A percentile compares a stretch with the other conserved stretches of the same genome.
phyloP scores from a whole-genome alignment of 2,113 vertebrate species.

The Poicephalus gulielmi region DNA sequence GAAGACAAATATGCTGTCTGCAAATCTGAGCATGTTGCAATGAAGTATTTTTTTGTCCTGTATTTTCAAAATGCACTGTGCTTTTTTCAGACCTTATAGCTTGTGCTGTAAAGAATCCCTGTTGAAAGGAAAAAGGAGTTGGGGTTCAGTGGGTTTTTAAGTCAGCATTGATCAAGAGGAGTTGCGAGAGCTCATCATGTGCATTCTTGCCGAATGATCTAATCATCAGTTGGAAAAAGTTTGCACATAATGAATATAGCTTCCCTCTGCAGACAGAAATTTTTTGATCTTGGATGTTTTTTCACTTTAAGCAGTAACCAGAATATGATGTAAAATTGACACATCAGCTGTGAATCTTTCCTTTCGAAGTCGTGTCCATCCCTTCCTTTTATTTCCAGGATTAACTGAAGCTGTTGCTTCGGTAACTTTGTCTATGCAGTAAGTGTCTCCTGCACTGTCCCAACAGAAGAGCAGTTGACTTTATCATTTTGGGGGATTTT shows the following conservation, averaged over 20 bases:
- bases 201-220: background rate
- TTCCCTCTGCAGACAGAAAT: background rate
- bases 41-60: background rate
- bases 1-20: background rate
- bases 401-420: slow-evolving; percentile 33
- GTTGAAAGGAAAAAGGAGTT: background rate
- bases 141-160: background rate
- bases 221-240: background rate
- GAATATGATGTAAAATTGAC: background rate
- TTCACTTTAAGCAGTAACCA: background rate
- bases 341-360: background rate
- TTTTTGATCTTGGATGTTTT: background rate
- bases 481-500: slow-evolving; percentile 42
- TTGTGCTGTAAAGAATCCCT: background rate
- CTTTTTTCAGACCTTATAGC: background rate
- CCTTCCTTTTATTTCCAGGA: background rate
- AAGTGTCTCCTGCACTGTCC: slow-evolving; percentile 33
- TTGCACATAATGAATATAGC: background rate
- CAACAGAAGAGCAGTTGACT: slow-evolving; percentile 4
- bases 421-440: slow-evolving; percentile 41
- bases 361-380: background rate
- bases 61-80: background rate
- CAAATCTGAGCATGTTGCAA: background rate
- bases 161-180: background rate
- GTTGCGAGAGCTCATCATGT: background rate